phyloP scores from a whole-genome alignment of 1,140 invertebrate genomes.

The Gryon sp. region DNA sequence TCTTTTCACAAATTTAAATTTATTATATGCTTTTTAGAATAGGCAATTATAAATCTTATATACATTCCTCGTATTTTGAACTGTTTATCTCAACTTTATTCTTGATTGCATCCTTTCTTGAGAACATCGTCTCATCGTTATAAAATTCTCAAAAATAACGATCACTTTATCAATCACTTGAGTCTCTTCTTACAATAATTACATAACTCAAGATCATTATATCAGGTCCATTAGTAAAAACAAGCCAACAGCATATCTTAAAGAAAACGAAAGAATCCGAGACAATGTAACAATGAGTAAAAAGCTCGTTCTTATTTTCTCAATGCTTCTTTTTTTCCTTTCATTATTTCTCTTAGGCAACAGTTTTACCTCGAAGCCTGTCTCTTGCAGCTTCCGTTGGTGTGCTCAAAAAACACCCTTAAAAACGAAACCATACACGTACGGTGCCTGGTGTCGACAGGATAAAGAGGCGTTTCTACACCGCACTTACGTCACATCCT shows the following conservation, averaged over 20 bases:
- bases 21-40: too few relatives aligned
- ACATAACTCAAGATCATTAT: background rate
- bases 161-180: too few relatives aligned
- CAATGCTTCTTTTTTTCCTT: too few relatives aligned
- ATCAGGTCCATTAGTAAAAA: constrained; percentile 31
- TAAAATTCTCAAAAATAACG: background rate
- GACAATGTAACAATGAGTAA: constrained; percentile 35
- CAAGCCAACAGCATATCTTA: constrained; percentile 16
- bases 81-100: too few relatives aligned
- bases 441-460: constrained; percentile 71
- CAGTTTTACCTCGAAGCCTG: constrained; percentile 57
- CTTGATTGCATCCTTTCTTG: too few relatives aligned
- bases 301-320: constrained; percentile 45
- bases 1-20: too few relatives aligned
- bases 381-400: constrained; percentile 48
- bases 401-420: constrained; percentile 59
- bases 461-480: constrained; percentile 75
- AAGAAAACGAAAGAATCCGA: constrained; percentile 5
- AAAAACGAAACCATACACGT: constrained; percentile 66
- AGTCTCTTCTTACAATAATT: background rate
- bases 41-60: too few relatives aligned
- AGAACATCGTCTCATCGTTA: too few relatives aligned
- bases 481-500: constrained; percentile 74
- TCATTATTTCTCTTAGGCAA: constrained; percentile 19
- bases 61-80: too few relatives aligned